Base-by-base conservation (phyloP, 2,888 invertebrate genomes). In the Pasiphila rectangulata region DNA sequence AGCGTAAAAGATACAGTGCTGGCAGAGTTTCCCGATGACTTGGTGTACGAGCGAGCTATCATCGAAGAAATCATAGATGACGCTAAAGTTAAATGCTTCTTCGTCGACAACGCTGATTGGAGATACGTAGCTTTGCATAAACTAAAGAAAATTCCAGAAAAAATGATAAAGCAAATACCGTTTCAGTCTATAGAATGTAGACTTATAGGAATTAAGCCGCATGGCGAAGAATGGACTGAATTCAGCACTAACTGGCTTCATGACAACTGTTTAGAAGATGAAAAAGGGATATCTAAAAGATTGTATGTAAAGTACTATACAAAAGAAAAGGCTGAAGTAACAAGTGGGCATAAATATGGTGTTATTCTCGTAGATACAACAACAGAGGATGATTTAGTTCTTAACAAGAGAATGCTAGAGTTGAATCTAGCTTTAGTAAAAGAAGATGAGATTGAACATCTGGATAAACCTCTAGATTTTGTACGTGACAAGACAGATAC, bases 131-230 rank as follows among this genome's bases (percentile, higher is more conserved):
- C 73, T 0, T 56, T 67, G 2, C 64, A 75, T 2, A 74, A 90
- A 54, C 56, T 93, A 12, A 69, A 77, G 17, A 75, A 83, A 32
- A 84, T 93, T 15, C 82, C 90, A 0, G 82, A 89, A 13, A 72
- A 81, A 35, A 77, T 90, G 16, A 79, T 91, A 16, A 73, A 67
- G 2, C 81, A 82, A 61, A 64, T 93, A 48, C 93, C 93, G 0
- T 92, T 92, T 56, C 90, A 92, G 86, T 91, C 91, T 1, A 92
- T 93, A 23, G 91, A 92, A 70, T 93, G 93, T 69, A 69, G 85
- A 30, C 67, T 93, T 34, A 64, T 87, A n/a, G 91, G 92, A 13
- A 62, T 92, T 0, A 59, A 69, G 51, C 90, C 92, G 0, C 61
- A 69, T 0, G 76, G 79, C 1, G 71, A 84, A 1, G 64, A 72